Conservation (phyloP, 2,113 vertebrate species). For the Etia nguti region DNA sequence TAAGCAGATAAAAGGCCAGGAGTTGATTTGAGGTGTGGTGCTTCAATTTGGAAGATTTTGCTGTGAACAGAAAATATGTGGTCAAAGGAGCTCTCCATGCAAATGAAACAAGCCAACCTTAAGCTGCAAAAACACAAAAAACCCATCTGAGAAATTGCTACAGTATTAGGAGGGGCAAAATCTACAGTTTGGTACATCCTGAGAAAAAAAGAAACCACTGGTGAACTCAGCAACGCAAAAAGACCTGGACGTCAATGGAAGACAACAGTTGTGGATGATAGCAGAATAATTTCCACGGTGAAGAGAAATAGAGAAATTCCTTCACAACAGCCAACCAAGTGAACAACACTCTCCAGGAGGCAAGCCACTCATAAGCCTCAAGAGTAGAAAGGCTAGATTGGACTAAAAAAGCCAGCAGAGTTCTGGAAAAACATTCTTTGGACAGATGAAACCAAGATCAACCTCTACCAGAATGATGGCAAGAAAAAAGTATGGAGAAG, state of each 20-base stretch:
- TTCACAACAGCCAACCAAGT: not conserved
- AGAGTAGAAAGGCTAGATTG: not conserved
- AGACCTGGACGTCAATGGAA: not conserved
- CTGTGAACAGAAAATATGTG: fast-evolving
- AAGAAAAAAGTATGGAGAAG: not conserved
- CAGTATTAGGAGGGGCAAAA: not conserved
- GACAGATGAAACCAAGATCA: not conserved
- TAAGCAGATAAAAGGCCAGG: not conserved
- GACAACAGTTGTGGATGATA: not conserved
- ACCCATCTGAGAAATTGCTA: fast-evolving
- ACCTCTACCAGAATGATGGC: fast-evolving
- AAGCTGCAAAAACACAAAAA: not conserved
- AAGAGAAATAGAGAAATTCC: fast-evolving
- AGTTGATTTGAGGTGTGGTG: not conserved
- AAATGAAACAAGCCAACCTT: not conserved
- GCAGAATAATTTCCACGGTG: not conserved
- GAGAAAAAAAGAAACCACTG: not conserved
- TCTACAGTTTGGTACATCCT: not conserved
- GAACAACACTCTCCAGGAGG: fast-evolving
- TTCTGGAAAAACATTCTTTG: not conserved
- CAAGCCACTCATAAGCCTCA: fast-evolving
- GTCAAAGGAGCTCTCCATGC: not conserved
- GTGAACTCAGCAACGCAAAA: not conserved
- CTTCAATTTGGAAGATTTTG: not conserved
- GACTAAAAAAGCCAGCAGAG: not conserved